These are phyloP conservation scores for Isoperla grammatica DNA, from an alignment of 2,888 invertebrate genomes.

Conservation along the genomic window DNA sequence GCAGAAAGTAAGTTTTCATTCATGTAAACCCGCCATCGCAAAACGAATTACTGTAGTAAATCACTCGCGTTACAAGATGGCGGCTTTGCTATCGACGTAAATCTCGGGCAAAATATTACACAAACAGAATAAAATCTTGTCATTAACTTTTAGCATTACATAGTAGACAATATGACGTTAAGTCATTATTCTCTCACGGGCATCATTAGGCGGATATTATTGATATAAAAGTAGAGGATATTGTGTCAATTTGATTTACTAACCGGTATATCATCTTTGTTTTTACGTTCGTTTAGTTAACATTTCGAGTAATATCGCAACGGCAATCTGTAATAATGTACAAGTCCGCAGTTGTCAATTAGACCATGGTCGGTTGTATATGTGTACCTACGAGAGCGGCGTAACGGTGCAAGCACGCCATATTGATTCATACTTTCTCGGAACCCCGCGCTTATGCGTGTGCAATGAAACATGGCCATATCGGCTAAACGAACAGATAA, in stretches of 20 bases:
- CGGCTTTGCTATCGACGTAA: conserved; percentile 3
- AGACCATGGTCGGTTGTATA: neutral
- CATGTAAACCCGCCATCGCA: neutral
- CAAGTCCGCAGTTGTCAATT: conserved; percentile 10
- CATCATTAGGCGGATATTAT: conserved; percentile 19
- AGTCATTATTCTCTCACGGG: conserved; percentile 12
- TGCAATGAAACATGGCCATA: neutral
- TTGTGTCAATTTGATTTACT: conserved; percentile 24
- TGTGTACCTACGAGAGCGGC: too few relatives aligned
- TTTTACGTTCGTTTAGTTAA: neutral
- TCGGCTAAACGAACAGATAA: neutral
- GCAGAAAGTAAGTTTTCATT: too few relatives aligned
- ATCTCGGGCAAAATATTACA: conserved; percentile 1
- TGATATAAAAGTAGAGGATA: conserved; percentile 20
- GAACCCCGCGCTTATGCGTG: neutral
- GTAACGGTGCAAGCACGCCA: neutral
- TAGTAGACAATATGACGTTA: conserved; percentile 18
- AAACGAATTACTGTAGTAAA: conserved; percentile 25
- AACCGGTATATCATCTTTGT: conserved; percentile 4
- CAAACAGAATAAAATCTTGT: neutral
- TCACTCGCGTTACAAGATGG: conserved; percentile 14
- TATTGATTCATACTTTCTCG: conserved; percentile 8
- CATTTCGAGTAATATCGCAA: neutral
- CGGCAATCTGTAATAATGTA: conserved; percentile 8
- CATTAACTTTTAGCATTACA: too few relatives aligned